Percentiles rank a stretch among this genome's conserved stretches.
Evolutionary conservation across 2,797 vertebrate species (phyloP).

Genomic region (Etheostoma nigrum): DNA sequence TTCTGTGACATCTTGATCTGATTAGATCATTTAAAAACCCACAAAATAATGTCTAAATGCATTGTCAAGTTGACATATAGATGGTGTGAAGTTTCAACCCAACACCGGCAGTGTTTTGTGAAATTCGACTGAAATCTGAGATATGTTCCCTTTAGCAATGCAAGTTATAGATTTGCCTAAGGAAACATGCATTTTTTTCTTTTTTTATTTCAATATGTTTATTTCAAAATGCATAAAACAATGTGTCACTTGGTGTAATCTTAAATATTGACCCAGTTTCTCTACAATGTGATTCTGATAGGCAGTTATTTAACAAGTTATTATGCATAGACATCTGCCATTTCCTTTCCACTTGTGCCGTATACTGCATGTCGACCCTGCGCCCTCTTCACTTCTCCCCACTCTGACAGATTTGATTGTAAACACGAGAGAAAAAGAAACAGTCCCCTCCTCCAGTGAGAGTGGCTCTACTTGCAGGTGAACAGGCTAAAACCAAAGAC

Average conservation of each 20-base stretch:
- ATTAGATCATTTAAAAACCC: constrained; percentile 1
- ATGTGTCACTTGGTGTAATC: neutral
- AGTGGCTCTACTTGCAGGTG: constrained; percentile 6
- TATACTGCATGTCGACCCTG: constrained; percentile 40
- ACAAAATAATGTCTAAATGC: neutral
- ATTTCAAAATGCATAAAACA: neutral
- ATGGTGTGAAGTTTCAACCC: neutral
- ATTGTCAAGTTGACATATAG: neutral
- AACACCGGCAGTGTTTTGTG: neutral
- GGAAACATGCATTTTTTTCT: neutral
- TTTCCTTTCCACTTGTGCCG: constrained; percentile 8
- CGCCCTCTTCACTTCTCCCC: neutral
- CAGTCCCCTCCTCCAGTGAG: constrained; percentile 9
- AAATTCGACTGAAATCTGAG: neutral
- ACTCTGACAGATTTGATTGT: constrained; percentile 57
- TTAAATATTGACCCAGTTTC: neutral
- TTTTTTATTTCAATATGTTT: neutral
- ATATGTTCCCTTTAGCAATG: neutral
- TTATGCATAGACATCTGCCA: neutral
- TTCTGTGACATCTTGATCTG: neutral
- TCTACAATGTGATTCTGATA: neutral
- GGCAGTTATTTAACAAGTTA: neutral
- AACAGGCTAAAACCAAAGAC: constrained; percentile 64
- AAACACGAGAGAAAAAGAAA: constrained; percentile 7
- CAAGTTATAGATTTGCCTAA: neutral